phyloP scores from a whole-genome alignment of 2,113 vertebrate genomes.

The Sebastes schlegelii region DNA sequence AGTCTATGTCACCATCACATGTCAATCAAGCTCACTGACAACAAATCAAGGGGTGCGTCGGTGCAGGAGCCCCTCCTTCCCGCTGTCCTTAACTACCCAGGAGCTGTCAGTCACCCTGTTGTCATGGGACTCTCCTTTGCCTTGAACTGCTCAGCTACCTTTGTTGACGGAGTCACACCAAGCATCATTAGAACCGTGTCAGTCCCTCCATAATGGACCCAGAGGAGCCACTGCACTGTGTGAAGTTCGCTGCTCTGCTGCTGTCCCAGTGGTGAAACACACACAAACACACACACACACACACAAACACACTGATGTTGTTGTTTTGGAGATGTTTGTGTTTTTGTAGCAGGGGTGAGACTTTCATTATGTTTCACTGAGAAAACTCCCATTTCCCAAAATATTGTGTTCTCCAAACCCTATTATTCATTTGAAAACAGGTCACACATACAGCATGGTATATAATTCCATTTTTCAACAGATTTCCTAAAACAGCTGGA shows the following conservation, averaged over 20 bases:
- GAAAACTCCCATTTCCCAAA: not conserved
- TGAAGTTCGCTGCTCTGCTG: conserved; percentile 41
- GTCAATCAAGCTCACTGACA: conserved; percentile 47
- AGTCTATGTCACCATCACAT: conserved; percentile 9
- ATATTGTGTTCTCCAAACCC: no score
- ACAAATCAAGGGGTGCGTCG: conserved; percentile 23
- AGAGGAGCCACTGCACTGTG: conserved; percentile 37
- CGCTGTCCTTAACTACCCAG: not conserved
- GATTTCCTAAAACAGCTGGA: not conserved
- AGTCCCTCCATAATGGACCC: conserved; percentile 30
- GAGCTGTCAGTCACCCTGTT: conserved; percentile 53
- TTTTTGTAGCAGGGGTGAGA: not conserved
- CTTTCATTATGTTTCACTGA: not conserved
- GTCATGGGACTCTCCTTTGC: conserved; percentile 2
- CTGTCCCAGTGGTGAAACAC: conserved; percentile 11
- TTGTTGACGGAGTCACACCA: conserved; percentile 31
- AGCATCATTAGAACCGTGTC: conserved; percentile 51
- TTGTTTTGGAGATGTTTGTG: not conserved
- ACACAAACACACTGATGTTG: not conserved
- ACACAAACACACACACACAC: conserved; percentile 4
- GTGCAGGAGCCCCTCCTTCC: conserved; percentile 43
- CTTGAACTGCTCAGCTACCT: conserved; percentile 43
- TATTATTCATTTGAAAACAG: no score
- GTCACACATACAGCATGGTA: no score
- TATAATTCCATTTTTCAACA: no score